Evolutionary conservation across 2,888 invertebrate genomes (phyloP), one percentile per base, ranked within the genome.

Genomic region (Noctua janthina): DNA sequence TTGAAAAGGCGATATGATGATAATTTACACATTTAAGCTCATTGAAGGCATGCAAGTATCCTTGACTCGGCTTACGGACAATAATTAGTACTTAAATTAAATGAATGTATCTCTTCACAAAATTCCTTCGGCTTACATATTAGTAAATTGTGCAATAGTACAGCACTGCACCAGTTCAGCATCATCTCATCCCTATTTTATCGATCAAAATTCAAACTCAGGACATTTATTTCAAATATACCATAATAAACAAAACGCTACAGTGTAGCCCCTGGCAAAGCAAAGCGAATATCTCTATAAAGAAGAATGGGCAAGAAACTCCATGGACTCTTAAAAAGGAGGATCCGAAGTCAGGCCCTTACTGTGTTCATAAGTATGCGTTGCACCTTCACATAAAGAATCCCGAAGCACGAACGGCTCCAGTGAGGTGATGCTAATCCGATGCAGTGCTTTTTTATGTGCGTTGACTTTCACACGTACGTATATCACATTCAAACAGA

Each of bases 401-500:
- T 4, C 10, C 20, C 17, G 11, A 39, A 23, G 10, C 46, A 0
- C 46, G 46, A 46, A 7, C 13, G 13, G n/a, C 43, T 43, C 39
- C 5, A 43, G 11, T 11, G 11, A 43, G 7, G n/a, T n/a, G 67
- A 43, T 43, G 23, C n/a, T 43, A 7, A 13, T 43, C 17, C 64
- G 64, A 15, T 35, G 7, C 67, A 43, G 1, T 67, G 43, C 13
- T 23, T 15, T 43, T 66, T 43, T 43, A 43, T 43, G 43, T 67
- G n/a, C 43, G n/a, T n/a, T 43, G 43, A 46, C 49, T 29, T 46
- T 68, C 10, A 74, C 64, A 59, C 17, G 15, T 59, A 74, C 17
- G 39, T 10, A 71, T 39, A 66, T 67, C 23, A 69, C 62, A 73
- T 74, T 66, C 29, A 68, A 20, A 49, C 80, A 62, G 72, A 84